Evolutionary conservation across 2,888 invertebrate species (phyloP).

Genomic region (Athalia cordata): DNA sequence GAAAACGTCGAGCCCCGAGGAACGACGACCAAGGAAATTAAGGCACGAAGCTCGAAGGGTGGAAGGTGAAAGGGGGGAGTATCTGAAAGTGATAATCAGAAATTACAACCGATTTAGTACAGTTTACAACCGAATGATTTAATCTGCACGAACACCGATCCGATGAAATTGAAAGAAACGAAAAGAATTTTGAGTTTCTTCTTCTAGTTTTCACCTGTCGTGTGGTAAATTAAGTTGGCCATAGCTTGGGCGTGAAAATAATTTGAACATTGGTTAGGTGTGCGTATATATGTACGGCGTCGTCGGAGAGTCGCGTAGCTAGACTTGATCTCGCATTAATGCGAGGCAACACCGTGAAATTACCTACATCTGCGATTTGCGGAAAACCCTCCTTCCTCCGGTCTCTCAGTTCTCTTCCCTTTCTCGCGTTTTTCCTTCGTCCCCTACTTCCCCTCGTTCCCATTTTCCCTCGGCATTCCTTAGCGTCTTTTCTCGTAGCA

Average conservation of each 20-base stretch:
- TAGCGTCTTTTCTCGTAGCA: constrained; percentile 19
- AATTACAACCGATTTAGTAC: background rate
- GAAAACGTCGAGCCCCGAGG: background rate
- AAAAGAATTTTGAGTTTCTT: too few species aligned
- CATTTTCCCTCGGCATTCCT: constrained; percentile 4
- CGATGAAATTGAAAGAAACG: too few species aligned
- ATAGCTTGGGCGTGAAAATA: background rate
- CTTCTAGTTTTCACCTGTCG: too few species aligned
- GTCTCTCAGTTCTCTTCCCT: background rate
- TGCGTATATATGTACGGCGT: background rate
- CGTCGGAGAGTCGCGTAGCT: constrained; percentile 3
- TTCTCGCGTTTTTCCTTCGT: background rate
- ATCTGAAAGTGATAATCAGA: background rate
- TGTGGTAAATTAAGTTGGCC: constrained; percentile 7
- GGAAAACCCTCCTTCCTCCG: constrained; percentile 27
- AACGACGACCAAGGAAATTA: background rate
- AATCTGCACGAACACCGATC: constrained; percentile 8
- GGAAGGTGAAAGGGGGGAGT: too few species aligned
- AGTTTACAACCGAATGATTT: background rate
- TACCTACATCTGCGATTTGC: constrained; percentile 57
- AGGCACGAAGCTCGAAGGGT: background rate
- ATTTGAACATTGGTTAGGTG: background rate
- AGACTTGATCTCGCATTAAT: constrained; percentile 60
- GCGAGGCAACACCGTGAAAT: constrained; percentile 68
- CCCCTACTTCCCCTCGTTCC: background rate